Percentiles rank a stretch among this genome's conserved stretches.
These are phyloP conservation scores for Stenodera caucasica DNA, from an alignment of 2,888 invertebrate genomes.

Conservation along the genomic window DNA sequence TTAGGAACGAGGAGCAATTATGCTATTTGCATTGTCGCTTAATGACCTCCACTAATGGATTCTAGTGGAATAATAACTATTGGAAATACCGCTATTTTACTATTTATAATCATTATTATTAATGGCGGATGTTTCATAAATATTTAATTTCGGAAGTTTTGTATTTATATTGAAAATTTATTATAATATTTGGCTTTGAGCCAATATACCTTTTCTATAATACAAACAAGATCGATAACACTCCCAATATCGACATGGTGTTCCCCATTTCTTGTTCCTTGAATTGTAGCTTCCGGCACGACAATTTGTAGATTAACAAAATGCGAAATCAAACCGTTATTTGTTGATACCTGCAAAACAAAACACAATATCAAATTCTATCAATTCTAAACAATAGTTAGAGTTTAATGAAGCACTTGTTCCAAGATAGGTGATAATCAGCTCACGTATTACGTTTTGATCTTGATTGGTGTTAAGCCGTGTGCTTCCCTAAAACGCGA, in stretches of 20 bases:
- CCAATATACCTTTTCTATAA: conserved; percentile 82
- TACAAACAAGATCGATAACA: conserved; percentile 85
- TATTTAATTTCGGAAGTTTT: too few species aligned
- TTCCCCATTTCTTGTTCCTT: conserved; percentile 75
- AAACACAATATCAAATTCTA: conserved; percentile 6
- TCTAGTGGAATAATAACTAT: too few species aligned
- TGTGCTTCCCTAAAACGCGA: conserved; percentile 17
- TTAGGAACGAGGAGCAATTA: too few species aligned
- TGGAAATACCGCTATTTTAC: too few species aligned
- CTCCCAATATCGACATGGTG: conserved; percentile 90
- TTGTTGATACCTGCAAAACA: conserved; percentile 75
- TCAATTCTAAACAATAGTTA: conserved; percentile 7
- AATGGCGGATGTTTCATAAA: too few species aligned
- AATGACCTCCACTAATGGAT: too few species aligned
- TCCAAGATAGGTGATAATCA: conserved; percentile 17
- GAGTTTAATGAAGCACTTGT: conserved; percentile 16
- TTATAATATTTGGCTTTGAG: too few species aligned
- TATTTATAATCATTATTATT: too few species aligned
- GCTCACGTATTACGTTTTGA: conserved; percentile 19
- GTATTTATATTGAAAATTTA: too few species aligned
- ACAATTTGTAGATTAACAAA: conserved; percentile 87
- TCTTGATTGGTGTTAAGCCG: conserved; percentile 26
- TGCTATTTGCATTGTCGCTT: too few species aligned
- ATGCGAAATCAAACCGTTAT: conserved; percentile 80
- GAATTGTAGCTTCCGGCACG: conserved; percentile 86